A percentile compares a stretch with the other conserved stretches of the same genome.
Conservation (phyloP, 2,113 vertebrate genomes). For the Crotalus horridus region DNA sequence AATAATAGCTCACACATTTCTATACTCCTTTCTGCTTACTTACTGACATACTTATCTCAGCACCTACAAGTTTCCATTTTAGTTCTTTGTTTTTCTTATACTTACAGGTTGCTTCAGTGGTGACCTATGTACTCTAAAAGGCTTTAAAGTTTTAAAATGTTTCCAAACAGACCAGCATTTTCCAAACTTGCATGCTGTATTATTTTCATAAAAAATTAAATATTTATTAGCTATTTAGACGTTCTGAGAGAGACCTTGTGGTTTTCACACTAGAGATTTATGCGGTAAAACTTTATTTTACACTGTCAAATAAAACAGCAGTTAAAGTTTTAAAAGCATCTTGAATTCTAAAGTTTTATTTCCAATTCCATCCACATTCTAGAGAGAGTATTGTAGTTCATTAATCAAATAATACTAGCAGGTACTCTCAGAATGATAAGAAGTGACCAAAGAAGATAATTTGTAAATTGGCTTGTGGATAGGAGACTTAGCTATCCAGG, state of each 20-base stretch:
- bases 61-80: not conserved
- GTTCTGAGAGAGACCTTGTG: not conserved
- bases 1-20: not conserved
- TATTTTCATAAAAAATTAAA: not conserved
- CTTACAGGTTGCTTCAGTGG: not conserved
- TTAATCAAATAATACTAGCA: not conserved
- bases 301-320: not conserved
- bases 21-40: not conserved
- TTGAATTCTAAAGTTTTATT: not conserved
- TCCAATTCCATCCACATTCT: not conserved
- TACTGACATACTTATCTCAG: not conserved
- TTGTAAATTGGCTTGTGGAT: not conserved
- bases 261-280: not conserved
- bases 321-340: not conserved
- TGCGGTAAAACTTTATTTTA: not conserved
- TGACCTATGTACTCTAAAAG: not conserved
- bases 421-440: not conserved
- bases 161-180: not conserved
- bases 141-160: not conserved
- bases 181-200: not conserved
- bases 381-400: not conserved
- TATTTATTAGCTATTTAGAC: not conserved
- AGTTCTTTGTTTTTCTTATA: not conserved
- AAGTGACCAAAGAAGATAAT: not conserved
- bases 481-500: not conserved